Base-by-base conservation (phyloP, 2,797 vertebrate species). In the Aeoliscus strigatus region DNA sequence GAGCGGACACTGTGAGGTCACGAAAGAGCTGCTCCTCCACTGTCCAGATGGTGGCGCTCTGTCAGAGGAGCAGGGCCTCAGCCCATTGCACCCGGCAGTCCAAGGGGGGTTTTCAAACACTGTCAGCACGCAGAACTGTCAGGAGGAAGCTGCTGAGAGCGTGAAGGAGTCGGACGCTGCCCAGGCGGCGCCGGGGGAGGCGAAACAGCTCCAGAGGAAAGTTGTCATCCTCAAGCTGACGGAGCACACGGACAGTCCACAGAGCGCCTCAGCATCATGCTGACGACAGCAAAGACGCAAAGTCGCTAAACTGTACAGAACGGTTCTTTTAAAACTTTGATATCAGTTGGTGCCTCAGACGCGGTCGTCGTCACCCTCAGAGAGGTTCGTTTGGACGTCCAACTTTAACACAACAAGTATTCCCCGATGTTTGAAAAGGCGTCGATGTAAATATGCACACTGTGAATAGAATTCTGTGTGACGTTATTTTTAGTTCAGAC, bases 51-150 rank as follows among this genome's bases (percentile, higher is more conserved):
- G 65, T 0, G 59, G 87, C 2, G 3, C 85, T 6, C 13, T 88
- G 26, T 42, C 66, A 0, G 93, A 96, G 0, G 68, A 81, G 0
- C 86, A 88, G 45, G 91, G 92, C 5, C 84, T 91, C 39, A 90
- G 80, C 0, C 89, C 91, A 0, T 64, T 95, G 6, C 91, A 92
- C 41, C 79, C 94, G 71, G 92, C 92, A 0, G 82, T 91, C 5
- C 84, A 66, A 30, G 87, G 87, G 0, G 81, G 90, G 2, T 82
- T 92, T 33, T 60, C 79, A 0, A 85, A 88, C 38, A 74, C 90
- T 0, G 86, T 90, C 9, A 87, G 87, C 11, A 63, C 87, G 39
- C 84, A 69, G 8, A 60, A 65, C 12, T 60, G 75, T 49, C 39
- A 55, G 50, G 65, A 66, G 57, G 38, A 54, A 8, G 42, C 38